These are phyloP conservation scores for Drosophila mayaguana DNA, from an alignment of 2,888 invertebrate species.

Conservation along the genomic window DNA sequence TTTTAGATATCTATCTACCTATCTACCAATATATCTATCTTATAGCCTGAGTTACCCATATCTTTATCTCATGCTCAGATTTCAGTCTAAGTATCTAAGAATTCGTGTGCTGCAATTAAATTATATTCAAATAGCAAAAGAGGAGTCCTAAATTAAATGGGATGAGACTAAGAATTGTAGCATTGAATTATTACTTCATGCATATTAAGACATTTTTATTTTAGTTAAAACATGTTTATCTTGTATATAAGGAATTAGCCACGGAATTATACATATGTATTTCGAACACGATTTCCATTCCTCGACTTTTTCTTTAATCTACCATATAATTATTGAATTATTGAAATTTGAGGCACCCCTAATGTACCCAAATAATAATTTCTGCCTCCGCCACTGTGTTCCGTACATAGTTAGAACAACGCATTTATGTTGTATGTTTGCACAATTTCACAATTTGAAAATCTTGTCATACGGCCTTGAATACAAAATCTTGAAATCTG, in stretches of 20 bases:
- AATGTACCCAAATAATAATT: background rate
- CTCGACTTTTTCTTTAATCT: background rate
- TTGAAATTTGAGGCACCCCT: background rate
- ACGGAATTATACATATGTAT: background rate
- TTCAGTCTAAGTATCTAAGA: background rate
- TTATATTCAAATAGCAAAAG: background rate
- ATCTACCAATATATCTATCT: background rate
- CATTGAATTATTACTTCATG: background rate
- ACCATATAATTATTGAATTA: background rate
- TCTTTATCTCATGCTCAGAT: background rate
- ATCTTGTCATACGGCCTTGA: constrained; percentile 10
- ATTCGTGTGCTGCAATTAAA: background rate
- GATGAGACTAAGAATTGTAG: background rate
- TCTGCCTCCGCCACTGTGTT: background rate
- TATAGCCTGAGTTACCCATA: background rate
- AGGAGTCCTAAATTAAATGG: background rate
- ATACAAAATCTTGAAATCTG: background rate
- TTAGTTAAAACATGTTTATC: background rate
- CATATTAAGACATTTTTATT: background rate
- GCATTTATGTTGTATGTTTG: constrained; percentile 5
- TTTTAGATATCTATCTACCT: background rate
- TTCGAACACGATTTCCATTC: background rate
- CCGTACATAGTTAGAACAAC: background rate
- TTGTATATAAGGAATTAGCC: background rate
- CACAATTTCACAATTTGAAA: constrained; percentile 12